Evolutionary conservation across 2,113 vertebrate genomes (phyloP).

Genomic region (Clarias macrocephalus): DNA sequence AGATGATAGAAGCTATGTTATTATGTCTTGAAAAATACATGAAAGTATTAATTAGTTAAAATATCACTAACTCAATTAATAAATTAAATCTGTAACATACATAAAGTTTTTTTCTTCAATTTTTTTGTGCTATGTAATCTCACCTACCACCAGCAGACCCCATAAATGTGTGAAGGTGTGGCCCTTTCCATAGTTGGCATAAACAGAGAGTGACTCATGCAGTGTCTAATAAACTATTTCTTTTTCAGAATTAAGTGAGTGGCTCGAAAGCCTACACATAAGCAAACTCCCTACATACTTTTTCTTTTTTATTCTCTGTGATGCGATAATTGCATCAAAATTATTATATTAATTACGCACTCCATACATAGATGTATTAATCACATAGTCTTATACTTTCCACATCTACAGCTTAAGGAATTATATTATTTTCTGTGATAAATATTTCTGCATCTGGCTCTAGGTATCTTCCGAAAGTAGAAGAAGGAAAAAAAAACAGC

Average conservation of each 20-base stretch:
- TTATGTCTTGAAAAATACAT: background rate
- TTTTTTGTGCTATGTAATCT: background rate
- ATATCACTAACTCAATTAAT: no score
- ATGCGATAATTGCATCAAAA: background rate
- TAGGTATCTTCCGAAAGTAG: background rate
- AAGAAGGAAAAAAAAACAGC: background rate
- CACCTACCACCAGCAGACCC: background rate
- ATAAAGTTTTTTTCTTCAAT: background rate
- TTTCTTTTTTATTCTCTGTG: background rate
- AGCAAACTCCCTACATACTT: background rate
- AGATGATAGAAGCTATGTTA: background rate
- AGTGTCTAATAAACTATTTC: background rate
- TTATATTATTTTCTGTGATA: background rate
- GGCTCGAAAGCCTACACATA: background rate
- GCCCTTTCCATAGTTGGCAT: background rate
- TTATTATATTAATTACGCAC: background rate
- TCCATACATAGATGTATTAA: background rate
- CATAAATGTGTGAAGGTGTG: background rate
- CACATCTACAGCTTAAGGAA: background rate
- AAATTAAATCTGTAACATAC: background rate
- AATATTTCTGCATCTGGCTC: background rate
- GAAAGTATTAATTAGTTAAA: background rate
- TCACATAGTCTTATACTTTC: background rate
- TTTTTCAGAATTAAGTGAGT: background rate
- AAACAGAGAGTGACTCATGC: background rate